Conservation (phyloP, 2,113 vertebrate species). For the Agapornis roseicollis region DNA sequence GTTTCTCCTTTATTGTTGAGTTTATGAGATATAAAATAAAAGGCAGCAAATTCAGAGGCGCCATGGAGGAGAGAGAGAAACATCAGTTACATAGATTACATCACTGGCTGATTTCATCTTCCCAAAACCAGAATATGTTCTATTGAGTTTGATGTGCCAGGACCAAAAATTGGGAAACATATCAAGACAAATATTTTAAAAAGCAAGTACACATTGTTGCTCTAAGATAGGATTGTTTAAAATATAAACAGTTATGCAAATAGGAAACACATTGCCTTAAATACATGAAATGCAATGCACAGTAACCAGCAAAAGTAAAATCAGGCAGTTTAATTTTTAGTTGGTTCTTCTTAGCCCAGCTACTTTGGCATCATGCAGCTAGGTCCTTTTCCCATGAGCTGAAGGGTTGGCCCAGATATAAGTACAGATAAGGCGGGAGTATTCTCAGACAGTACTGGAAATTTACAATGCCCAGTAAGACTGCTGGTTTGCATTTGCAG, state of each 20-base stretch:
- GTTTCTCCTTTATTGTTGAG: slow-evolving; percentile 16
- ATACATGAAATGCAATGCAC: slow-evolving; percentile 58
- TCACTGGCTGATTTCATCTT: slow-evolving; percentile 69
- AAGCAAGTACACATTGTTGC: slow-evolving; percentile 73
- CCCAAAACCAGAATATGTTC: slow-evolving; percentile 53
- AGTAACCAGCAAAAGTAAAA: slow-evolving; percentile 54
- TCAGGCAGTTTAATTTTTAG: not conserved
- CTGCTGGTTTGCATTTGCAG: not conserved
- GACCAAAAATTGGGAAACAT: slow-evolving; percentile 72
- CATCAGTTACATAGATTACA: slow-evolving; percentile 57
- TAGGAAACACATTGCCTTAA: slow-evolving; percentile 76
- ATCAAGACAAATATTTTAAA: slow-evolving; percentile 79
- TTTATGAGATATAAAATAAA: slow-evolving; percentile 60
- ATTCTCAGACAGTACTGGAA: not conserved
- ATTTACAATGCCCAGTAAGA: not conserved
- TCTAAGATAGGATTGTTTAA: slow-evolving; percentile 75
- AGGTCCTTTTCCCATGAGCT: not conserved
- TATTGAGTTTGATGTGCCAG: slow-evolving; percentile 79
- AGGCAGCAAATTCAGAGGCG: slow-evolving; percentile 32
- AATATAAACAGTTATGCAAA: slow-evolving; percentile 76
- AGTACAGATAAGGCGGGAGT: not conserved
- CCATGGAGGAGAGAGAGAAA: slow-evolving; percentile 54
- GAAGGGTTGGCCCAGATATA: not conserved
- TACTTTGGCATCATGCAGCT: not conserved
- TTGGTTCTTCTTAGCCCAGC: not conserved